Evolutionary conservation across 2,113 vertebrate genomes (phyloP).

Genomic region (Accipiter virgatus): DNA sequence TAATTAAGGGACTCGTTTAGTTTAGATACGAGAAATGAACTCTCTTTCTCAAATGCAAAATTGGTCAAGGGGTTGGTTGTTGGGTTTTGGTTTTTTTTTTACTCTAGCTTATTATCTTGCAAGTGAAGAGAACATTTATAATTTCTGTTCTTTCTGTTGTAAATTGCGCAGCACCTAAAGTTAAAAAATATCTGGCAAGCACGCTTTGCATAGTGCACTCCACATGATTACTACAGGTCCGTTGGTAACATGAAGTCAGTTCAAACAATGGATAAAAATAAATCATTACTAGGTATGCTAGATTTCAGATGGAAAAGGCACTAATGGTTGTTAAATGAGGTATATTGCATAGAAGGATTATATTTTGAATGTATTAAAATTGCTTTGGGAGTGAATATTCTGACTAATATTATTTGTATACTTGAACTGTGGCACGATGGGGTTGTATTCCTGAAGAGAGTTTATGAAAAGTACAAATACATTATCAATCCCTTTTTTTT

Average conservation of each 20-base stretch:
- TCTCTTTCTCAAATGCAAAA: conserved; percentile 1
- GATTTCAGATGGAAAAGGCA: conserved; percentile 50
- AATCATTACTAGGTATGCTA: conserved; percentile 64
- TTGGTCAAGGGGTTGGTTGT: neutral
- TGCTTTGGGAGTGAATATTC: conserved; percentile 54
- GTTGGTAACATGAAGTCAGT: conserved; percentile 28
- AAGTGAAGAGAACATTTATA: neutral
- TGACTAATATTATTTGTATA: conserved; percentile 49
- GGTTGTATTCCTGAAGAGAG: conserved; percentile 36
- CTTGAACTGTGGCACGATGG: conserved; percentile 2
- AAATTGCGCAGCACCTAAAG: neutral
- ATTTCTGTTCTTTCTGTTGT: conserved; percentile 34
- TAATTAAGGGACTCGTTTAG: conserved; percentile 18
- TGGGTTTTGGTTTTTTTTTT: neutral
- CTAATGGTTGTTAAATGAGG: conserved; percentile 72
- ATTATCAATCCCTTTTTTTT: neutral
- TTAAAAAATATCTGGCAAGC: conserved; percentile 26
- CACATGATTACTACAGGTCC: conserved; percentile 31
- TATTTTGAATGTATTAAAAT: conserved; percentile 66
- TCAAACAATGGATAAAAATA: conserved; percentile 67
- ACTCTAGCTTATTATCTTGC: neutral
- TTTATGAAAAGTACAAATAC: conserved; percentile 26
- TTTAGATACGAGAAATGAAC: conserved; percentile 12
- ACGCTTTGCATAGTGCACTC: neutral
- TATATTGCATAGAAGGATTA: conserved; percentile 64